phyloP scores from a whole-genome alignment of 2,888 invertebrate species.

The Platypus cylindrus region DNA sequence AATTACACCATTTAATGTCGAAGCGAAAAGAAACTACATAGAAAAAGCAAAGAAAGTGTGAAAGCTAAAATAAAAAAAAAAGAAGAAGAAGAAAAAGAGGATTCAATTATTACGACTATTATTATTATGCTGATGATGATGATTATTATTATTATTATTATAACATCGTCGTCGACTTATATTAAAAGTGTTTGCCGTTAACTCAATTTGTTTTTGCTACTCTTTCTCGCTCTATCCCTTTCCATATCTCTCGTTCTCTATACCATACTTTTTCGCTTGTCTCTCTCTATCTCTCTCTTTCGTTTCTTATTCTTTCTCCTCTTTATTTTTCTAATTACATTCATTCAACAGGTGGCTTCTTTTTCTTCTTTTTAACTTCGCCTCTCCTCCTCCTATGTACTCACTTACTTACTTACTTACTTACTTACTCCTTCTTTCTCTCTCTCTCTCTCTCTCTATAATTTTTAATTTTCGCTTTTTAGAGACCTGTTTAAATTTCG shows the following conservation, averaged over 20 bases:
- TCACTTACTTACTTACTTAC: too few relatives aligned
- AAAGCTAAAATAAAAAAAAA: conserved; percentile 12
- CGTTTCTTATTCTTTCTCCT: conserved; percentile 9
- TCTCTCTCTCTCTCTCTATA: conserved; percentile 24
- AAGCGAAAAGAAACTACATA: too few relatives aligned
- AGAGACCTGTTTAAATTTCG: conserved; percentile 7
- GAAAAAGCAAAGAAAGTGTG: too few relatives aligned
- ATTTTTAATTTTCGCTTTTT: conserved; percentile 29
- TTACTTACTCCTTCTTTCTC: too few relatives aligned
- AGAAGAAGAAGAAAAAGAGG: conserved; percentile 19
- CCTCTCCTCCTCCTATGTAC: too few relatives aligned
- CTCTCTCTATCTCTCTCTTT: too few relatives aligned
- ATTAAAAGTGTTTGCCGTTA: conserved; percentile 33
- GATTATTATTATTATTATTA: too few relatives aligned
- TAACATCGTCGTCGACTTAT: conserved; percentile 25
- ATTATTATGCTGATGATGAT: too few relatives aligned
- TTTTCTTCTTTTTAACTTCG: too few relatives aligned
- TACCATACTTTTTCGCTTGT: background rate
- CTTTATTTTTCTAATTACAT: conserved; percentile 29
- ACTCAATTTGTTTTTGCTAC: conserved; percentile 34
- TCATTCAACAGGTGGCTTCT: conserved; percentile 28
- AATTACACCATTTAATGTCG: too few relatives aligned
- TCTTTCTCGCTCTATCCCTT: too few relatives aligned
- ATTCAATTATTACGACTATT: conserved; percentile 29
- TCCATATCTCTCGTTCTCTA: conserved; percentile 19